Conservation (phyloP, 2,888 invertebrate genomes). For the Ichneumoninae sp. region DNA sequence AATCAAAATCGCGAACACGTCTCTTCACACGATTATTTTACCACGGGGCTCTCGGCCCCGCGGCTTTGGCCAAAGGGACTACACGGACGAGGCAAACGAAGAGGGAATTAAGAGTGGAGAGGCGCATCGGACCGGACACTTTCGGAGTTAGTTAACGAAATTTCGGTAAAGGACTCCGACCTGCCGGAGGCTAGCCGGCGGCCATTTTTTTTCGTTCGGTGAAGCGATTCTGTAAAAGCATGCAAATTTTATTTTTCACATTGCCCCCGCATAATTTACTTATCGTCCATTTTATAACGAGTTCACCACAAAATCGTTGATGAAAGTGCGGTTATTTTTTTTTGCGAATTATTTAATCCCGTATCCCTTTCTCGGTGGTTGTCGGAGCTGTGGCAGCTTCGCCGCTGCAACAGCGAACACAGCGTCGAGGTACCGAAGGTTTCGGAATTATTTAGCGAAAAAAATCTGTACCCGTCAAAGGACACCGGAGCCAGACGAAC, state of each 20-base stretch:
- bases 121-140: neutral
- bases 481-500: neutral
- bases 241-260: neutral
- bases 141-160: neutral
- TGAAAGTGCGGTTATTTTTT: neutral
- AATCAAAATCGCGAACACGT: conserved; percentile 41
- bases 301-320: neutral
- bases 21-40: conserved; percentile 24
- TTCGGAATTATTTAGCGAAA: conserved; percentile 36
- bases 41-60: neutral
- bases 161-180: neutral
- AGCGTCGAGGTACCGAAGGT: conserved; percentile 2
- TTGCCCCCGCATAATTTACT: neutral
- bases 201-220: neutral
- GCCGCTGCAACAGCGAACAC: neutral
- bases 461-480: conserved; percentile 43
- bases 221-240: neutral
- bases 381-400: neutral
- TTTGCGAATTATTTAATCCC: neutral
- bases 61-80: conserved; percentile 7
- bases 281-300: neutral
- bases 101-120: conserved; percentile 11
- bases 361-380: neutral
- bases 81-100: neutral
- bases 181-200: neutral